Base-by-base conservation (phyloP, 1,140 invertebrate species). In the Phortica variegata region DNA sequence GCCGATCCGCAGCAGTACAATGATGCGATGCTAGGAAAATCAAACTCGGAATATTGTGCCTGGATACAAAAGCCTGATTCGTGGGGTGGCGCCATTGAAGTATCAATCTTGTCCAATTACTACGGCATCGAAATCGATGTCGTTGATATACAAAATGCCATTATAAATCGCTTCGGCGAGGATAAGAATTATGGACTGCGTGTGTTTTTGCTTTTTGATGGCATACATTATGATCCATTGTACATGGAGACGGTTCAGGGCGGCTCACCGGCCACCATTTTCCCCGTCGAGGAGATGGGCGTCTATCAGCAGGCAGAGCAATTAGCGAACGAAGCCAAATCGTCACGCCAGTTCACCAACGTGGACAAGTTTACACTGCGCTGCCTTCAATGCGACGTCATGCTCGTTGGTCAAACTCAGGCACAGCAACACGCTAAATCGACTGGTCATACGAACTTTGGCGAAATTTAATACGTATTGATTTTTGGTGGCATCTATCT, bases 41-140 rank as follows among this genome's bases (percentile, higher is more conserved):
- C 89, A 0, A 93, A 93, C 68, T 65, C 78, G 0, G 89, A 93
- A 53, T 98, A 98, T 72, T 93, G 90, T 68, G 79, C 83, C 1
- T 95, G 92, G 92, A 95, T 95, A 54, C 79, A 85, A 41, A 85
- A 86, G 57, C 79, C 86, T 2, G 88, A 86, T 50, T 88, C 92
- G 0, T 98, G 95, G 95, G 95, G 95, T 51, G 95, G 95, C 59
- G 94, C 90, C 34, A 97, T 98, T 58, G 95, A 98, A 80, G 79
- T 94, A 3, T 79, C 93, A 2, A 91, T 97, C 48, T 77, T 98
- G n/a, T 88, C 90, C 3, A 84, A 86, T 61, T 88, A 89, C 77
- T 97, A 91, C 78, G 86, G 87, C 31, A 77, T 95, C 51, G 94
- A 98, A 82, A 96, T 97, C 77, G 92, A 88, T 59, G 94, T 96